A percentile compares a stretch with the other conserved stretches of the same genome.
Evolutionary conservation across 37 sponge, comb jelly and placozoan species (phyloP).

Genomic region (Bolinopsis microptera): DNA sequence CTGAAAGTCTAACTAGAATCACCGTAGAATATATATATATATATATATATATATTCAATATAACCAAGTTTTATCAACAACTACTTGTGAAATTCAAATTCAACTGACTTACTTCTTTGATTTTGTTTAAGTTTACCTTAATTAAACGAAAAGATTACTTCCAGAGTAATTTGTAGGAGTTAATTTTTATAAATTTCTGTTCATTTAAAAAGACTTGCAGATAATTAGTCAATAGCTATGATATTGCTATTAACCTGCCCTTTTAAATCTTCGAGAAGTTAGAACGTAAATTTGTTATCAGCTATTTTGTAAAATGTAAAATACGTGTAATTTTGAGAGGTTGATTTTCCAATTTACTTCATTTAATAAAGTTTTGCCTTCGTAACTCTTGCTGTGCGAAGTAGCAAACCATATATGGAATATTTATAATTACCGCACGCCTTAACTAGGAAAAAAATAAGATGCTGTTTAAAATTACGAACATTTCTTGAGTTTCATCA

Average conservation of each 20-base stretch:
- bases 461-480: too few relatives aligned
- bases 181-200: background rate
- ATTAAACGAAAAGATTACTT: too few relatives aligned
- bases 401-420: too few relatives aligned
- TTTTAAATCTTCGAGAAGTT: too few relatives aligned
- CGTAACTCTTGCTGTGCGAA: too few relatives aligned
- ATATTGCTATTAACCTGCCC: too few relatives aligned
- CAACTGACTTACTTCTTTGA: background rate
- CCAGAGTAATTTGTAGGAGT: background rate
- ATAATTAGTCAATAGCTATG: too few relatives aligned
- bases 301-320: background rate
- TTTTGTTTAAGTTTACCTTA: background rate
- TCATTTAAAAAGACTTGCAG: background rate
- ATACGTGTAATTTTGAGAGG: background rate
- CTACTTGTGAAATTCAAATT: background rate
- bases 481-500: too few relatives aligned
- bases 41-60: too few relatives aligned
- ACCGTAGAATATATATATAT: too few relatives aligned
- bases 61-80: background rate
- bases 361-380: background rate
- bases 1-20: background rate
- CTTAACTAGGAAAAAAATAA: too few relatives aligned
- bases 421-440: too few relatives aligned
- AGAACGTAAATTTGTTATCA: background rate
- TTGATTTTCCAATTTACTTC: background rate